Evolutionary conservation across 2,888 invertebrate genomes (phyloP).

Genomic region (Volucella zonaria): DNA sequence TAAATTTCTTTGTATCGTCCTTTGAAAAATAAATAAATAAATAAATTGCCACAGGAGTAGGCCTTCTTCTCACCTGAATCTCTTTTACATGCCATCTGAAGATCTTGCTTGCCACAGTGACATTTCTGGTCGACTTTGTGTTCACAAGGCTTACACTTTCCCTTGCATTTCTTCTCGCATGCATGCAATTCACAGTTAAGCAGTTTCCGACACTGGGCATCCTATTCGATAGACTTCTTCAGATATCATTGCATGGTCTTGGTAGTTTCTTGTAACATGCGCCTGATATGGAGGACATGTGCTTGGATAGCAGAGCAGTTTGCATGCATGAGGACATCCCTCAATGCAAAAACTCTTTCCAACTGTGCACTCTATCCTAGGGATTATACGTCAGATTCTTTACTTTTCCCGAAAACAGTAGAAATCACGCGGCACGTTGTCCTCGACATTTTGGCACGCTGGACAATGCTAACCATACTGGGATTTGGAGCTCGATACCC

Average conservation of each 20-base stretch:
- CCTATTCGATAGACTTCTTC: constrained; percentile 89
- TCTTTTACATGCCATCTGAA: constrained; percentile 86
- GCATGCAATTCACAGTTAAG: constrained; percentile 91
- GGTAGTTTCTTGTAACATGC: constrained; percentile 87
- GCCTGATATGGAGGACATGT: constrained; percentile 95
- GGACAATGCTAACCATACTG: constrained; percentile 97
- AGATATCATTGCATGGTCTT: constrained; percentile 89
- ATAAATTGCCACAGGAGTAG: constrained; percentile 87
- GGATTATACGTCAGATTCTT: constrained; percentile 90
- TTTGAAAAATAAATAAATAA: no score
- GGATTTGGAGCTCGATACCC: constrained; percentile 93
- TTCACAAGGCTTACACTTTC: constrained; percentile 89
- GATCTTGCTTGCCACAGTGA: constrained; percentile 87
- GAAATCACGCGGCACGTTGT: constrained; percentile 90
- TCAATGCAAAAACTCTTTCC: constrained; percentile 90
- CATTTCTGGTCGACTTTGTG: constrained; percentile 88
- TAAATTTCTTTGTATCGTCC: no score
- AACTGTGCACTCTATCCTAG: constrained; percentile 93
- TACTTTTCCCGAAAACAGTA: constrained; percentile 94
- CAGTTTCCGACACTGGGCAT: constrained; percentile 87
- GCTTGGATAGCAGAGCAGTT: constrained; percentile 95
- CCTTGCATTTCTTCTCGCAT: constrained; percentile 89
- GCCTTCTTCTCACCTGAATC: constrained; percentile 82
- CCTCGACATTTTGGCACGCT: constrained; percentile 93
- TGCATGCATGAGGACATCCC: constrained; percentile 87